Evolutionary conservation across 2,797 vertebrate genomes (phyloP).

Genomic region (Microctenopoma lineatum): DNA sequence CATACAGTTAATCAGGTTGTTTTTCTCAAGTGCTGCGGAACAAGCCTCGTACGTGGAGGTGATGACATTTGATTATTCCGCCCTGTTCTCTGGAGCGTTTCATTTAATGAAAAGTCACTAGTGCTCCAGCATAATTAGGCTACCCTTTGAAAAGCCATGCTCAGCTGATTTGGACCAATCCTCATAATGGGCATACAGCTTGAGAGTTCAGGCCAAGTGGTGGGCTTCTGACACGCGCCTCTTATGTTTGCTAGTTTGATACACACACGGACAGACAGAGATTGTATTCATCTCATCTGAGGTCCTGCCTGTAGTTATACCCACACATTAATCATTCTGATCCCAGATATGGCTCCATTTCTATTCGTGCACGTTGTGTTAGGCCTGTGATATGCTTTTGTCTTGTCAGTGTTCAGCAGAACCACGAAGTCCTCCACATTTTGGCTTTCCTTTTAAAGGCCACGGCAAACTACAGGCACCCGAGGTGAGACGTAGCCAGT

Average conservation of each 20-base stretch:
- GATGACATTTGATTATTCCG: slow-evolving; percentile 55
- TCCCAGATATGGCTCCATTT: no score
- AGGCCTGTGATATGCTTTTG: no score
- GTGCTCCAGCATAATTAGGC: slow-evolving; percentile 54
- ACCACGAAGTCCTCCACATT: no score
- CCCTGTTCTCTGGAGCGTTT: slow-evolving; percentile 48
- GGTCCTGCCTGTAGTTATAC: not conserved
- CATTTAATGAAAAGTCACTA: slow-evolving; percentile 66
- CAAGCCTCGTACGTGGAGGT: slow-evolving; percentile 13
- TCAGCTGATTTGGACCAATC: slow-evolving; percentile 48
- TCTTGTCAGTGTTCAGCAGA: no score
- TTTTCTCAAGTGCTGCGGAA: slow-evolving; percentile 34
- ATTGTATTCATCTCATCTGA: not conserved
- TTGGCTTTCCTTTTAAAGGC: no score
- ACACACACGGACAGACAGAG: no score
- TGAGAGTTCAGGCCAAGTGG: slow-evolving; percentile 15
- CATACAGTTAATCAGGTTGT: slow-evolving; percentile 35
- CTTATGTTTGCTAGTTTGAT: not conserved
- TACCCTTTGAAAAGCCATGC: slow-evolving; percentile 51
- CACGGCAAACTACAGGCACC: no score
- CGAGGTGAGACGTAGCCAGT: no score
- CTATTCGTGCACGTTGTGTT: no score
- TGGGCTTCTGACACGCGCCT: slow-evolving; percentile 14
- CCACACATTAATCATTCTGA: no score
- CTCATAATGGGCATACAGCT: slow-evolving; percentile 23